Percentiles rank a stretch among this genome's conserved stretches.
These are phyloP conservation scores for Trichonephila clavata DNA, from an alignment of 1,140 invertebrate genomes.

Conservation along the genomic window DNA sequence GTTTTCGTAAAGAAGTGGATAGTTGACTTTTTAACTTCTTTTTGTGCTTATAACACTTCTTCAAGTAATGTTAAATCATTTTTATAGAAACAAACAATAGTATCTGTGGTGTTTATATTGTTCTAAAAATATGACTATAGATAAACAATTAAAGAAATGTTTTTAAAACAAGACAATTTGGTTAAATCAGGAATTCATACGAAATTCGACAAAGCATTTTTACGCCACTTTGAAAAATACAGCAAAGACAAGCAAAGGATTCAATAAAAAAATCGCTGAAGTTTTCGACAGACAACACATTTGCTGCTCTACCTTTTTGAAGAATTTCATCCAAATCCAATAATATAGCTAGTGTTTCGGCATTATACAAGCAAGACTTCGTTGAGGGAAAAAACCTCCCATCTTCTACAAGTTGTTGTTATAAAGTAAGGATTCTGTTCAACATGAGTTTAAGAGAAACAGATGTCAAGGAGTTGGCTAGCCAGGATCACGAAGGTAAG, in stretches of 20 bases:
- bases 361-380: not conserved
- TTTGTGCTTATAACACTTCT: too few species aligned
- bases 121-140: not conserved
- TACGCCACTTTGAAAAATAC: not conserved
- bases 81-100: not conserved
- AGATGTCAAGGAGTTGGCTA: slow-evolving; percentile 47
- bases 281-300: not conserved
- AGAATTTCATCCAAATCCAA: too few species aligned
- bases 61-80: not conserved
- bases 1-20: too few species aligned
- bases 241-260: slow-evolving; percentile 23
- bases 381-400: not conserved
- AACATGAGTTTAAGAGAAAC: slow-evolving; percentile 55
- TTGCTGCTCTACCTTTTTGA: too few species aligned
- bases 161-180: not conserved
- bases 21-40: too few species aligned
- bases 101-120: not conserved
- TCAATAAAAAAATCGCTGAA: not conserved
- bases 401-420: too few species aligned
- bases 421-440: too few species aligned
- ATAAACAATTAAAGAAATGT: not conserved
- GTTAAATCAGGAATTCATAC: not conserved
- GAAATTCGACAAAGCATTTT: not conserved
- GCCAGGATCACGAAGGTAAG: slow-evolving; percentile 67
- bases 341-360: not conserved